Percentiles rank a stretch among this genome's conserved stretches.
phyloP scores from a whole-genome alignment of 2,888 invertebrate species.

The Nomada fabriciana region DNA sequence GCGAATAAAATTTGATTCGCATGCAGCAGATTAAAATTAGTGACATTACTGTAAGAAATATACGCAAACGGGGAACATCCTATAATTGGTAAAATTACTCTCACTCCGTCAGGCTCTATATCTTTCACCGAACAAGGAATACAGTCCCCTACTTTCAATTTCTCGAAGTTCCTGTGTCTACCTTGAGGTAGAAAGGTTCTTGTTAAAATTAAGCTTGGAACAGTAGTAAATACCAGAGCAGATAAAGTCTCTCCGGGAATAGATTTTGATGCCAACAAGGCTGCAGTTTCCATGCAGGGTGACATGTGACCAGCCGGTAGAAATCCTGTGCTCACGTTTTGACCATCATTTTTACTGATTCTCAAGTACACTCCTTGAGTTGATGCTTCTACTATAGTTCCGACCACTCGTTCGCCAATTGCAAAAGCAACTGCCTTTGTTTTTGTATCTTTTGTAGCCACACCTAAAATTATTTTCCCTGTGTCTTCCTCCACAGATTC shows the following conservation, averaged over 20 bases:
- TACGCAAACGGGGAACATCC: conserved; percentile 70
- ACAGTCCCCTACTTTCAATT: conserved; percentile 71
- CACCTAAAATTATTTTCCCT: conserved; percentile 63
- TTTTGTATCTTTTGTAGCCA: conserved; percentile 31
- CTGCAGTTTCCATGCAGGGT: conserved; percentile 76
- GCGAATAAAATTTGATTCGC: conserved; percentile 76
- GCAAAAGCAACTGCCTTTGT: conserved; percentile 4
- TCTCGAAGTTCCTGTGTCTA: conserved; percentile 62
- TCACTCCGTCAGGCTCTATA: conserved; percentile 66
- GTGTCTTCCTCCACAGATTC: conserved; percentile 59
- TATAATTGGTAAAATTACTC: conserved; percentile 75
- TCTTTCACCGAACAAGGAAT: conserved; percentile 77
- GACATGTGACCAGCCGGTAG: conserved; percentile 80
- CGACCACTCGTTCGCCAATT: conserved; percentile 76
- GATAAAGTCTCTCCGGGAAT: conserved; percentile 74
- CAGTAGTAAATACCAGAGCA: conserved; percentile 76
- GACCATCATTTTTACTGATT: conserved; percentile 62
- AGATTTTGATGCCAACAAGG: conserved; percentile 72
- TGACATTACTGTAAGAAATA: conserved; percentile 60
- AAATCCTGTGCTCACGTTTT: conserved; percentile 66
- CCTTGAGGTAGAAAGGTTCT: conserved; percentile 72
- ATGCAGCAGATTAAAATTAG: conserved; percentile 63
- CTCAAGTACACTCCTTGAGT: conserved; percentile 75
- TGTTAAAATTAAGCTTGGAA: conserved; percentile 76
- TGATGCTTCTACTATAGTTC: conserved; percentile 76